These are phyloP conservation scores for Anolis apletophallus DNA, from an alignment of 2,797 vertebrate species.

Conservation along the genomic window DNA sequence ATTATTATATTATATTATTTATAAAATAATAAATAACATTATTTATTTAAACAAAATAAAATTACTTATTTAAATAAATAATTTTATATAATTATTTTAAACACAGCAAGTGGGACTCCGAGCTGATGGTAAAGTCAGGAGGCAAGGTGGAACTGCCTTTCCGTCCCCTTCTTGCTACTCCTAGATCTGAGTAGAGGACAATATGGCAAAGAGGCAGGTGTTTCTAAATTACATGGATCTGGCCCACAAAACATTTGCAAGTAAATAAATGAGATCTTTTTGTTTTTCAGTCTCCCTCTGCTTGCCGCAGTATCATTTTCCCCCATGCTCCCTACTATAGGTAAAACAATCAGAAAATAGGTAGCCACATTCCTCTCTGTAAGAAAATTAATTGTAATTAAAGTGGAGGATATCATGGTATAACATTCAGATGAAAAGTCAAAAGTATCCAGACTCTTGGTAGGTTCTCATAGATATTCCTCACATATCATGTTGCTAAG, in stretches of 20 bases:
- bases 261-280: not conserved
- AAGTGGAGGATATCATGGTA: not conserved
- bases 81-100: no score
- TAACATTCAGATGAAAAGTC: constrained; percentile 12
- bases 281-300: no score
- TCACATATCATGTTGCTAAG: constrained; percentile 34
- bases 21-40: no score
- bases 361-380: not conserved
- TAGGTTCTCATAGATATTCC: constrained; percentile 21
- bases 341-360: constrained; percentile 20
- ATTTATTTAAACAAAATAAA: no score
- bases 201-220: not conserved
- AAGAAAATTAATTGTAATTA: not conserved
- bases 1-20: no score
- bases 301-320: not conserved
- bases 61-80: no score
- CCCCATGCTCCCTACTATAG: not conserved
- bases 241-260: not conserved
- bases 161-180: no score
- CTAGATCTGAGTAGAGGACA: not conserved
- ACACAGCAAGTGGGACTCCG: no score
- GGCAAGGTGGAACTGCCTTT: no score
- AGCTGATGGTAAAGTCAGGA: no score
- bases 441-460: not conserved
- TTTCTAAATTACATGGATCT: not conserved